Base-by-base conservation (phyloP, 2,888 invertebrate genomes). In the Harmothoe impar region DNA sequence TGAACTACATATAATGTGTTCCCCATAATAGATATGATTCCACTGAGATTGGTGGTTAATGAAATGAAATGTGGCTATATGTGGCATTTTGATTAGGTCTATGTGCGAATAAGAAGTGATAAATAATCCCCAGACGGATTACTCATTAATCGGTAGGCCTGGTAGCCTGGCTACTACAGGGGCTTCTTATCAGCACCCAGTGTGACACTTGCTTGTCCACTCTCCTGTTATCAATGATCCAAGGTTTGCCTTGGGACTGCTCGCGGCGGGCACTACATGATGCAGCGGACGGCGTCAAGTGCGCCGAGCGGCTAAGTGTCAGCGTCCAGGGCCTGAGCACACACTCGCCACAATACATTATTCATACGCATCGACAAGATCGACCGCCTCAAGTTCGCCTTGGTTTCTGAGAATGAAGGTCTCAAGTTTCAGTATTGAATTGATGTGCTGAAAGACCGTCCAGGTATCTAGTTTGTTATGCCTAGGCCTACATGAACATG, bases 221-320 rank as follows among this genome's bases (percentile, higher is more conserved):
- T n/a, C 81, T 81, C 43, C 10, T 81, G 23, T 81, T 81, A 81
- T 81, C 81, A 81, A 35, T 81, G 81, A n/a, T 33, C 43, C 81
- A 81, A 20, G 17, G 81, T 81, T 81, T 33, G 43, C 43, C 20
- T 35, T 17, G 23, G n/a, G 43, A 81, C 81, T 81, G 35, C 81
- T 43, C 0, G 81, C n/a, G 20, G 33, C 35, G 35, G 0, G 81
- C 81, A 81, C 81, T 81, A 81, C 81, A 81, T 81, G 81, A 81
- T 81, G 81, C 81, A n/a, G 81, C 15, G 81, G 81, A 33, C 81
- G 81, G 81, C 81, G 81, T 81, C 81, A 81, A 81, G 81, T 81
- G 81, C 81, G 33, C 33, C 35, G 10, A 17, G n/a, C n/a, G 81
- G 81, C 81, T 43, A 81, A 81, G 81, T 81, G 72, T 72, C 43